Base-by-base conservation (phyloP, 2,888 invertebrate species). In the Drosophila glabriapex region DNA sequence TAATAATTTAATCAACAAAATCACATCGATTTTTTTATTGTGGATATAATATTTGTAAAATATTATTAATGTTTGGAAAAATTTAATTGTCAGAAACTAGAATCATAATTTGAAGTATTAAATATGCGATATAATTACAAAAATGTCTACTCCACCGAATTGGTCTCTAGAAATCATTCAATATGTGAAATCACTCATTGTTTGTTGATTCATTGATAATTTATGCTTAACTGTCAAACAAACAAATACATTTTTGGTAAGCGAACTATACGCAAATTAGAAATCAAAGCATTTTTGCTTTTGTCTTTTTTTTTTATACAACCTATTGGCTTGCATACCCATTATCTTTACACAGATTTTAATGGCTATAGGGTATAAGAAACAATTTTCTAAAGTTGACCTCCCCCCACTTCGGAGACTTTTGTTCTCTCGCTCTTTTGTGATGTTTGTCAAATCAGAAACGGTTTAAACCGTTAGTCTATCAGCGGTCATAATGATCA, bases 391-490 rank as follows among this genome's bases (percentile, higher is more conserved):
- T 62, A 43, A 53, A 55, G 65, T 43, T 56, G 22, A 41, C 22
- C 41, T 29, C 52, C 37, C n/a, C 65, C 49, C 3, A 25, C 12
- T 35, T 22, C 60, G 19, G 19, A 41, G 9, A n/a, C 37, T 29
- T 6, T 33, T 54, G 60, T 12, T 29, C 52, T 7, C 39, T 14
- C n/a, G 31, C 16, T 43, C 25, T 49, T 66, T 59, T 43, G 50
- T 58, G 61, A 62, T 68, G 68, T 68, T 78, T 78, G 78, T 78
- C 78, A 78, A 79, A 78, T 78, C 70, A 71, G 71, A 75, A 85
- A 87, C 83, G 84, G 79, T 76, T 76, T 56, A 61, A 79, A 81
- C 85, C 85, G 85, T 85, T 85, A 85, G 78, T 22, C 81, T 73
- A 82, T 82, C 81, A 80, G 73, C 63, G 78, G 67, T 74, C 82